A percentile compares a stretch with the other conserved stretches of the same genome.
phyloP scores from a whole-genome alignment of 2,797 vertebrate species.

The Anas bernieri region DNA sequence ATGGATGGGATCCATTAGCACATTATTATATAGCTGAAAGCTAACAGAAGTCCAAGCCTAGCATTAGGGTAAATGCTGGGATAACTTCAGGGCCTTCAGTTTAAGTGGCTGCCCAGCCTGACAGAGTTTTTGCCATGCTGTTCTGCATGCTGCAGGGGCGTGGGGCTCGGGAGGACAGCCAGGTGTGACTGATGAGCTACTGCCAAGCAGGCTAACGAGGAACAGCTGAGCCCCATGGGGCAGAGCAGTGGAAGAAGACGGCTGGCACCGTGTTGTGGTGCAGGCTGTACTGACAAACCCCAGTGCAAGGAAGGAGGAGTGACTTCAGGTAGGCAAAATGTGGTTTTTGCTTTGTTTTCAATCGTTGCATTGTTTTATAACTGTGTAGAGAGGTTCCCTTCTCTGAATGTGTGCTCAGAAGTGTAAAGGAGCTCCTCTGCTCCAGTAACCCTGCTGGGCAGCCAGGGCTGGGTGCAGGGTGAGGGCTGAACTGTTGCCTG shows the following conservation, averaged over 20 bases:
- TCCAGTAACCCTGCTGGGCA: neutral
- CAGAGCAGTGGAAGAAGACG: accelerated
- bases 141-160: neutral
- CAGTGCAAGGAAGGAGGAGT: neutral
- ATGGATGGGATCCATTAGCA: accelerated
- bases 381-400: neutral
- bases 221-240: accelerated
- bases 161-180: too few relatives aligned
- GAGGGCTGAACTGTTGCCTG: neutral
- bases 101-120: neutral
- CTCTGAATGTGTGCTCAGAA: neutral
- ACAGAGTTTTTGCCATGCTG: accelerated
- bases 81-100: accelerated
- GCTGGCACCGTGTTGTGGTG: accelerated
- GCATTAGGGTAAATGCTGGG: accelerated
- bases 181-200: neutral
- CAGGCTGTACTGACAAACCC: too few relatives aligned
- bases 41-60: neutral
- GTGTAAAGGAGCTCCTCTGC: neutral
- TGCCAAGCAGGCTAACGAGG: neutral
- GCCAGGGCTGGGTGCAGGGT: neutral
- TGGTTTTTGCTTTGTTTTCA: neutral
- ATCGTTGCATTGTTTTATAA: neutral
- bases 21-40: neutral
- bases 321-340: neutral